phyloP scores from a whole-genome alignment of 2,113 vertebrate species.

The Sebastes fasciatus region DNA sequence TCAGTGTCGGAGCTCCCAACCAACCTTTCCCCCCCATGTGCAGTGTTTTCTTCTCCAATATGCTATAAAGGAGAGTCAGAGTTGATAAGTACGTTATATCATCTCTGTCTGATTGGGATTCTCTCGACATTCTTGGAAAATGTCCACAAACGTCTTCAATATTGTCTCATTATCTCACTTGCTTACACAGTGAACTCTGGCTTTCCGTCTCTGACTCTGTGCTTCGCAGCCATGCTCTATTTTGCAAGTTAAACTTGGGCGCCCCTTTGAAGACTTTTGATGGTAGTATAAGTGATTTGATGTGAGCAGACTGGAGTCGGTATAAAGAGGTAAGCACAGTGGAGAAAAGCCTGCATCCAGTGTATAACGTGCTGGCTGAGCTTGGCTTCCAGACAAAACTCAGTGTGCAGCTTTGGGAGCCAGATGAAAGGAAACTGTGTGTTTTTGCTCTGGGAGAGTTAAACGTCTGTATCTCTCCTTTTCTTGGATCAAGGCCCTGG shows the following conservation, averaged over 20 bases:
- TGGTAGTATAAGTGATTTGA: slow-evolving; percentile 43
- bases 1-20: background rate
- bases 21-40: background rate
- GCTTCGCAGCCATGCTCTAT: background rate
- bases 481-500: slow-evolving; percentile 25
- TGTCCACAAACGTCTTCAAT: slow-evolving; percentile 52
- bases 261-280: slow-evolving; percentile 34
- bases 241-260: slow-evolving; percentile 21
- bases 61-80: slow-evolving; percentile 5
- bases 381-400: slow-evolving; percentile 53
- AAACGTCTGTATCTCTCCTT: slow-evolving; percentile 36
- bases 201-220: slow-evolving; percentile 6
- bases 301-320: slow-evolving; percentile 32
- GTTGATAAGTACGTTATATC: slow-evolving; percentile 6
- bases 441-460: slow-evolving; percentile 44
- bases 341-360: slow-evolving; percentile 29
- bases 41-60: slow-evolving; percentile 30
- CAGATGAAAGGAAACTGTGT: slow-evolving; percentile 48
- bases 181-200: slow-evolving; percentile 8
- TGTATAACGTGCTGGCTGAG: slow-evolving; percentile 30
- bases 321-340: slow-evolving; percentile 33
- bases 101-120: slow-evolving; percentile 29
- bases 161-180: slow-evolving; percentile 43
- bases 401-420: slow-evolving; percentile 52
- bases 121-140: slow-evolving; percentile 45